These are phyloP conservation scores for Yoshiicerus persimilis DNA, from an alignment of 1,140 invertebrate species.

Conservation along the genomic window DNA sequence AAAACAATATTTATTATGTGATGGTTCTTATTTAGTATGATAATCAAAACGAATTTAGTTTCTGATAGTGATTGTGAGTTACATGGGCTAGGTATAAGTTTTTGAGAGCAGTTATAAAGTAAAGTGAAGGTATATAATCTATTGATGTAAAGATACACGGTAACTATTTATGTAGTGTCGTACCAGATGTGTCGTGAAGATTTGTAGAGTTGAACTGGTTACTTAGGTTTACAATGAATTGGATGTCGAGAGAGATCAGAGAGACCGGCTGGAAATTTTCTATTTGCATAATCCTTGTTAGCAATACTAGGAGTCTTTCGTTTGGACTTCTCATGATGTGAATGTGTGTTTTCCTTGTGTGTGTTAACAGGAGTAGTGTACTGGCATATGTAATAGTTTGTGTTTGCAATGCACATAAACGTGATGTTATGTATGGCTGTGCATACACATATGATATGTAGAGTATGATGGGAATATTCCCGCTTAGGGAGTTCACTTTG, in stretches of 20 bases:
- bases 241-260: neutral
- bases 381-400: neutral
- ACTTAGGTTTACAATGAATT: neutral
- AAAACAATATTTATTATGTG: too few species aligned
- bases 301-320: neutral
- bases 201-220: neutral
- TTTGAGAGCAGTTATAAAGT: too few species aligned
- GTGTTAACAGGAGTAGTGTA: neutral
- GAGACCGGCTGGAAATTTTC: neutral
- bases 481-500: neutral
- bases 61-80: too few species aligned
- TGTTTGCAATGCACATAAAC: neutral
- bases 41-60: too few species aligned
- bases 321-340: neutral
- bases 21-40: too few species aligned
- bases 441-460: neutral
- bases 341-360: neutral
- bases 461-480: neutral
- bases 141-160: neutral
- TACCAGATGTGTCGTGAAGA: neutral
- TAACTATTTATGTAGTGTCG: neutral
- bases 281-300: slow-evolving; percentile 11
- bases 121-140: neutral
- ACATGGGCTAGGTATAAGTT: too few species aligned
- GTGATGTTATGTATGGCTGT: neutral